Base-by-base conservation (phyloP, 2,797 vertebrate species). In the Takifugu rubripes region DNA sequence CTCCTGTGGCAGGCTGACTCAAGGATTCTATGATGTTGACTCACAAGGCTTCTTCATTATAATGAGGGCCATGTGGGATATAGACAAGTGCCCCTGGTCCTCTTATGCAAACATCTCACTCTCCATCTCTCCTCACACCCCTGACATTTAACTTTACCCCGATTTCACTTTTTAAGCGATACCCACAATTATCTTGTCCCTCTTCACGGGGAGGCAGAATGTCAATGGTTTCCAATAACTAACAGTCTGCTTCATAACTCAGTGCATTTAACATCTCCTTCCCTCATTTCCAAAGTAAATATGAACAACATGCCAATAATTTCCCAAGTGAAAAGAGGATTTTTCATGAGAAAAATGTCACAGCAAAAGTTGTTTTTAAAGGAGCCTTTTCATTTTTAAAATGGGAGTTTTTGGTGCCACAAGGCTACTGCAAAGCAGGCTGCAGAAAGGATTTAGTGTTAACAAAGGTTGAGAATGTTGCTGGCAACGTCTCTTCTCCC, bases 1-100 rank as follows among this genome's bases (percentile, higher is more conserved):
- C 79, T 75, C 73, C 64, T 54, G 73, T 77, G 69, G 75, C 71
- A 52, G 67, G 61, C 77, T 87, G 87, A 83, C 83, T 88, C 79
- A 79, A 76, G 76, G 63, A 78, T 72, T 78, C 73, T 62, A 52
- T 67, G 66, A 57, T 79, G 82, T 87, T 90, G 90, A 91, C 82
- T 90, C 88, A 89, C 80, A 84, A 79, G 78, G 61, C 72, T 81
- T 71, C 82, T 84, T 85, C 81, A 70, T 85, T 88, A 87, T 90
- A 89, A 90, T 88, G 86, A 87, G 84, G 75, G 73, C 72, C 78
- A 80, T 83, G 81, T 60, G 78, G 84, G 84, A 86, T 71, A 68
- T 49, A 69, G 80, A 78, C 72, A 78, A 85, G 82, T 69, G 82
- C 79, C 65, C 71, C 71, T 53, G 68, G 79, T 62, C 67, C 75